phyloP scores from a whole-genome alignment of 1,140 invertebrate genomes.

The Thrips palmi region DNA sequence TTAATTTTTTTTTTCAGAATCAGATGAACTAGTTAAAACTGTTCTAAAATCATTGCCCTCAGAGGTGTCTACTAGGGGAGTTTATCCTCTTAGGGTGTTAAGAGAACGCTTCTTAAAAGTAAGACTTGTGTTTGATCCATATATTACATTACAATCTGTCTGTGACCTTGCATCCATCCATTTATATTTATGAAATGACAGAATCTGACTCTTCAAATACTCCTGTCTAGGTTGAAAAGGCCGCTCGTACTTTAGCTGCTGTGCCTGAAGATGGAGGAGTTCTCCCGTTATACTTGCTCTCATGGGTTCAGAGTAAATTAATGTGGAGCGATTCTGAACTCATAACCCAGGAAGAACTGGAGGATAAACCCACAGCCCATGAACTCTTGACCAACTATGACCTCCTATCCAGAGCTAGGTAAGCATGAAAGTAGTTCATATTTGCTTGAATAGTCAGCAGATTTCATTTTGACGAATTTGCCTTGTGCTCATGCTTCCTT shows the following conservation, averaged over 20 bases:
- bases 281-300: slow-evolving; percentile 65
- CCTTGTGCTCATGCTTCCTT: neutral
- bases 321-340: slow-evolving; percentile 41
- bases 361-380: slow-evolving; percentile 48
- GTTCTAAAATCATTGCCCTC: slow-evolving; percentile 58
- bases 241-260: slow-evolving; percentile 55
- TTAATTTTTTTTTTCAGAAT: slow-evolving; percentile 27
- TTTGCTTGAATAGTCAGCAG: neutral
- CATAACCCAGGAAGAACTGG: slow-evolving; percentile 46
- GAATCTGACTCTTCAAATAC: neutral
- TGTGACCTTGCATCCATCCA: too few relatives aligned
- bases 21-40: slow-evolving; percentile 47
- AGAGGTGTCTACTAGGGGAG: slow-evolving; percentile 55
- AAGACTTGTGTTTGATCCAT: too few relatives aligned
- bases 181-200: too few relatives aligned
- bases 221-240: slow-evolving; percentile 37
- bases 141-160: too few relatives aligned
- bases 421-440: slow-evolving; percentile 16
- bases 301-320: slow-evolving; percentile 65
- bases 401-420: slow-evolving; percentile 71
- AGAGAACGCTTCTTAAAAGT: slow-evolving; percentile 70
- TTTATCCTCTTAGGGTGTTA: slow-evolving; percentile 68
- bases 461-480: neutral
- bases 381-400: slow-evolving; percentile 63
- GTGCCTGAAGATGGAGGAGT: slow-evolving; percentile 62